Evolutionary conservation across 2,113 vertebrate genomes (phyloP), one percentile per base, ranked within the genome.

Genomic region (Eonycteris spelaea): DNA sequence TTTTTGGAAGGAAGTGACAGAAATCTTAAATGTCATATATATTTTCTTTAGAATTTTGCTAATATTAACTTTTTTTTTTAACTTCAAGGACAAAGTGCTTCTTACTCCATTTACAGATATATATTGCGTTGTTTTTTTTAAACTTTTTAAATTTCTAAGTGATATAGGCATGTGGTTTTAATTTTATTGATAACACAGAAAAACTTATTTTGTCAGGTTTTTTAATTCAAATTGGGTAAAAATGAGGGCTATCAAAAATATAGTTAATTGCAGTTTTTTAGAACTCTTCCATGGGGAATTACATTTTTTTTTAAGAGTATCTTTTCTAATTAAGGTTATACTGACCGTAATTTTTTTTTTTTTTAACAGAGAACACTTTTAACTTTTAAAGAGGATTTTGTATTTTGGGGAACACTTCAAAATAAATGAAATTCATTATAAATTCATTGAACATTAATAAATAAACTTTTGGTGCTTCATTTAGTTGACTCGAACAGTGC

Each of bases 211-310:
- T 86, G 5, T 68, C 12, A 33, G 15, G 0, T 48, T 80, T 91
- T 77, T 92, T 15, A 38, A 86, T 85, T 93, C 40, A 91, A 79
- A 73, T 71, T 94, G 75, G 33, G 40, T 74, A 6, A 87, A 96
- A 94, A 78, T 78, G 48, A 96, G 45, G 33, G 13, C 45, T 93
- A 33, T 79, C 26, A 88, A 93, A 95, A 68, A 86, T 68, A n/a
- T 16, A 92, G 13, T 77, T 68, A 68, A 43, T 91, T 87, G 28
- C 16, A 59, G 19, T 65, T 92, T 97, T 94, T 38, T 87, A 67
- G 57, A 84, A 68, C 51, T 43, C 38, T 83, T 83, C 43, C 38
- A 45, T 83, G 57, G n/a, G 55, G 51, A 28, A 38, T 70, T 68
- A 53, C 28, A 24, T 79, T 90, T 79, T 40, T 68, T 10, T 45